Evolutionary conservation across 2,888 invertebrate genomes (phyloP).

Genomic region (Cephus nigrinus): DNA sequence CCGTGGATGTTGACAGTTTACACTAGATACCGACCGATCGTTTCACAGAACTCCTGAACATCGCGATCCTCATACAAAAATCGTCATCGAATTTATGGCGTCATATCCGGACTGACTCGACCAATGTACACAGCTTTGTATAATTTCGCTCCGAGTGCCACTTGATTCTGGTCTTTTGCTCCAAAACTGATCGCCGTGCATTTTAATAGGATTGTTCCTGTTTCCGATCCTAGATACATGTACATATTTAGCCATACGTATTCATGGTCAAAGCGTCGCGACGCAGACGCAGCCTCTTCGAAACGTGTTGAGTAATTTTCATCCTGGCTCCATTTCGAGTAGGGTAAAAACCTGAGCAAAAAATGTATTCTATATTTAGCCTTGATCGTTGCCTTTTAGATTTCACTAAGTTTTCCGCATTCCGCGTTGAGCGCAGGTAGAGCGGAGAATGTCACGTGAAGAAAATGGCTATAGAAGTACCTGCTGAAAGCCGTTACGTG

Average conservation of each 20-base stretch:
- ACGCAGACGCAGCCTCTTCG: neutral
- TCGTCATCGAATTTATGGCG: neutral
- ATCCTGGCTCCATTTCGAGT: neutral
- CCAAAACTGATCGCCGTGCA: neutral
- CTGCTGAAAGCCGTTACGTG: neutral
- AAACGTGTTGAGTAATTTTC: neutral
- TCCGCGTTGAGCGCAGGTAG: neutral
- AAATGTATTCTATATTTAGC: neutral
- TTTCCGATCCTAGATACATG: neutral
- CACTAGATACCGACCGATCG: neutral
- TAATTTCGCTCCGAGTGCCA: neutral
- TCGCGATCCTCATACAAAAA: neutral
- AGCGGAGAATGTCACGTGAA: neutral
- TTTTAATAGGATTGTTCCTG: neutral
- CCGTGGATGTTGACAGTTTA: neutral
- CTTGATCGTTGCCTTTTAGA: neutral
- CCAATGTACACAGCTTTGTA: neutral
- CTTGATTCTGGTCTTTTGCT: neutral
- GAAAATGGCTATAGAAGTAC: neutral
- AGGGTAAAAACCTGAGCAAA: neutral
- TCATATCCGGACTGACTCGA: neutral
- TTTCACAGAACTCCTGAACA: neutral
- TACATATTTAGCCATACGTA: neutral
- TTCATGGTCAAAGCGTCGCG: neutral
- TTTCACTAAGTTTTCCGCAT: neutral